Percentiles rank a stretch among this genome's conserved stretches.
Conservation (phyloP, 2,113 vertebrate genomes). For the Noctilio leporinus region DNA sequence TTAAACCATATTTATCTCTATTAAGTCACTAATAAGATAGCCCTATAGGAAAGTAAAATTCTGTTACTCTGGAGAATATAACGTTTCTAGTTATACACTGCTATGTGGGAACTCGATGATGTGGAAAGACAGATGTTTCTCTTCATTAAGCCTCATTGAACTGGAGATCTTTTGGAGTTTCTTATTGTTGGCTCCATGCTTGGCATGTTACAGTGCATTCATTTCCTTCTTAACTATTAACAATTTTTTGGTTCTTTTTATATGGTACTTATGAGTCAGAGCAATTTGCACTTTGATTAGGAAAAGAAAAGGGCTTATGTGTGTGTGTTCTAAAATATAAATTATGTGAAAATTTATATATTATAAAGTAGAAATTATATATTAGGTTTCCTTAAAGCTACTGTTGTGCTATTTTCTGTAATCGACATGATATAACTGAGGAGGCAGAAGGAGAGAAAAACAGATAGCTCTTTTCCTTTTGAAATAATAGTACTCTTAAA, state of each 20-base stretch:
- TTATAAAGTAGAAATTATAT: slow-evolving; percentile 25
- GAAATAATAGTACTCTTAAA: background rate
- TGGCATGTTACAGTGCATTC: background rate
- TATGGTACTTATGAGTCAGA: background rate
- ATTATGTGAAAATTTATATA: background rate
- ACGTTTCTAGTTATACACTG: background rate
- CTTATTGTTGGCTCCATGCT: background rate
- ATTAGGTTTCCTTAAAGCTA: background rate
- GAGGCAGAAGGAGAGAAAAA: background rate
- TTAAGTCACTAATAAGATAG: background rate
- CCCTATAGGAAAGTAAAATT: background rate
- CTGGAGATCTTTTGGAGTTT: background rate
- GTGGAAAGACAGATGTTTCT: background rate
- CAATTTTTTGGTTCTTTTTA: background rate
- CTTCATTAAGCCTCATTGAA: background rate
- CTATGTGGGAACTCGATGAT: background rate
- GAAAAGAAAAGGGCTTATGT: background rate
- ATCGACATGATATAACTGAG: background rate
- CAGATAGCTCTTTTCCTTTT: background rate
- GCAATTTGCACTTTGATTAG: background rate
- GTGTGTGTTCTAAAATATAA: background rate
- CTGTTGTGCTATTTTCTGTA: background rate
- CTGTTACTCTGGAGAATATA: background rate
- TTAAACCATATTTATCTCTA: background rate
- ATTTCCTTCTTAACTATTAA: background rate